A percentile compares a stretch with the other conserved stretches of the same genome.
Conservation (phyloP, 2,888 invertebrate species). For the Chorisops tibialis region DNA sequence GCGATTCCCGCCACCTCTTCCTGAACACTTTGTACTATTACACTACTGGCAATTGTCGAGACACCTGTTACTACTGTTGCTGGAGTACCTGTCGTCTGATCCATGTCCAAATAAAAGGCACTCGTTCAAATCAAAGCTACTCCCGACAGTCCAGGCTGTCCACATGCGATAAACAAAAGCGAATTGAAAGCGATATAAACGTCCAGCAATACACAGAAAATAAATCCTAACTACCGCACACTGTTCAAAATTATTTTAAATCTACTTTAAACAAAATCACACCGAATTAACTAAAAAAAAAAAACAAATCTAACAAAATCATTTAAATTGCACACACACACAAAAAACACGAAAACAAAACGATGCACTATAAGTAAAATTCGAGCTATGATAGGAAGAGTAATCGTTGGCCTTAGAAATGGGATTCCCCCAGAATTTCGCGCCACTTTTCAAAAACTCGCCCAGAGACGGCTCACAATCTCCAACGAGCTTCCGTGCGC, state of each 20-base stretch:
- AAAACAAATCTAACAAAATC: not conserved
- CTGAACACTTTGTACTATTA: conserved; percentile 32
- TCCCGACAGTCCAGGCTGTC: not conserved
- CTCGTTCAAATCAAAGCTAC: conserved; percentile 10
- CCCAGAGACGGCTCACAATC: not conserved
- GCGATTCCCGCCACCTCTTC: conserved; percentile 42
- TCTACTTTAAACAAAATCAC: not conserved
- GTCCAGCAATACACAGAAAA: not conserved
- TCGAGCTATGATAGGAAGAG: not conserved
- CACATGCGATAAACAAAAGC: not conserved
- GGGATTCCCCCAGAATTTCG: conserved; percentile 6
- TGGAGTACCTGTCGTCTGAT: conserved; percentile 30
- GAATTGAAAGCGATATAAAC: not conserved
- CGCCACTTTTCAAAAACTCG: conserved; percentile 13
- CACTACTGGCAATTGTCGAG: conserved; percentile 34
- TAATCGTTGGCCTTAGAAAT: not conserved
- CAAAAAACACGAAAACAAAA: not conserved
- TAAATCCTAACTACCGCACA: not conserved
- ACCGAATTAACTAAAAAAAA: not conserved
- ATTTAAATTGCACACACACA: conserved; percentile 15
- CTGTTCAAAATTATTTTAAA: too few species aligned
- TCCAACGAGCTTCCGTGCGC: not conserved
- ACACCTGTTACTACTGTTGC: conserved; percentile 33
- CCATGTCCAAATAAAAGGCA: conserved; percentile 16
- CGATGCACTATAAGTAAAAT: conserved; percentile 8